These are phyloP conservation scores for Drosophila vallismaia DNA, from an alignment of 2,888 invertebrate species.

Conservation along the genomic window DNA sequence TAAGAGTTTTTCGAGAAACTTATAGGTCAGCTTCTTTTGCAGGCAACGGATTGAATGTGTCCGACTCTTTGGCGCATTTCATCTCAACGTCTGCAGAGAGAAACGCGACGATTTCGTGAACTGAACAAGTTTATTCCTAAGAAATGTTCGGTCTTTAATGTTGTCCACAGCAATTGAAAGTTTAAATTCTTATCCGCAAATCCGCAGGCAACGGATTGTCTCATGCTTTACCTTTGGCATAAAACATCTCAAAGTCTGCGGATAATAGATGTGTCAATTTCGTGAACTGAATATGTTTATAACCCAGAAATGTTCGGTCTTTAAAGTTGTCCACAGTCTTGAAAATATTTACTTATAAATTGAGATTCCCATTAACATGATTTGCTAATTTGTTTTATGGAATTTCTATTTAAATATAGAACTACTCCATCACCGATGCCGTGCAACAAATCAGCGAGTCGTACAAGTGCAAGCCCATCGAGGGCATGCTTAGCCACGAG, in stretches of 20 bases:
- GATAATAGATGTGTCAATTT: slow-evolving; percentile 62
- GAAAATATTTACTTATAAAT: background rate
- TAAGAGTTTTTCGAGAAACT: slow-evolving; percentile 81
- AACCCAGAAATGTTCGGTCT: slow-evolving; percentile 61
- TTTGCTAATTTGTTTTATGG: background rate
- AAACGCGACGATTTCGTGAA: slow-evolving; percentile 66
- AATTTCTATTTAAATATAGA: slow-evolving; percentile 85
- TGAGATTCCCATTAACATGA: background rate
- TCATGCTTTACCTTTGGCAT: slow-evolving; percentile 45
- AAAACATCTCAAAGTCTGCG: slow-evolving; percentile 71
- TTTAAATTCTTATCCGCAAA: background rate
- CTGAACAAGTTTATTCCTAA: slow-evolving; percentile 53
- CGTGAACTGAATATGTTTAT: slow-evolving; percentile 67
- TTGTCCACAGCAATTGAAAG: slow-evolving; percentile 27
- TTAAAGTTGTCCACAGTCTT: slow-evolving; percentile 55
- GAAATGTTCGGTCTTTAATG: slow-evolving; percentile 70
- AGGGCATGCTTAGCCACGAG: slow-evolving; percentile 98
- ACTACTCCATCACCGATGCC: slow-evolving; percentile 94
- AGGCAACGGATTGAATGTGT: slow-evolving; percentile 48
- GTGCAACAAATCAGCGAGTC: slow-evolving; percentile 96
- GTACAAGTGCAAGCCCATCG: slow-evolving; percentile 98
- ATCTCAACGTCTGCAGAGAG: slow-evolving; percentile 72
- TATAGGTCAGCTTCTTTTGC: slow-evolving; percentile 16
- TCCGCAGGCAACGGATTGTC: slow-evolving; percentile 56
- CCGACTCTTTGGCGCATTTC: slow-evolving; percentile 48